A percentile compares a stretch with the other conserved stretches of the same genome.
phyloP scores from a whole-genome alignment of 2,797 vertebrate genomes.

The Cryptoblepharus egeriae region DNA sequence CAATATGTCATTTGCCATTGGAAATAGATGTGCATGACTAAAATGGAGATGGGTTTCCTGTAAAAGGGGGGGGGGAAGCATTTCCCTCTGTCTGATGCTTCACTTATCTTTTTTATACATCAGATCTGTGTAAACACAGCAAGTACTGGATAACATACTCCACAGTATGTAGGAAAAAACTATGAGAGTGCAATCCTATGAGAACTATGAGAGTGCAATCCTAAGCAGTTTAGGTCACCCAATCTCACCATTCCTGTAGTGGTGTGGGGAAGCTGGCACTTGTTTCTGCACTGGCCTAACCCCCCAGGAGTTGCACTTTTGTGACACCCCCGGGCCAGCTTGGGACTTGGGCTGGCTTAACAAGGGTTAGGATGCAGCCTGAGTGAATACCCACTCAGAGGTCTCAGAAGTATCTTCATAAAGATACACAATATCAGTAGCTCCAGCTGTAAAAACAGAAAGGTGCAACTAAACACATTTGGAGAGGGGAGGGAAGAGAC shows the following conservation, averaged over 20 bases:
- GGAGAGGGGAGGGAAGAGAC: constrained; percentile 14
- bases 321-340: no score
- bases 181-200: no score
- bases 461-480: constrained; percentile 18
- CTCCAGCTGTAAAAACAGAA: constrained; percentile 61
- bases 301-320: no score
- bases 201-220: no score
- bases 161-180: not conserved
- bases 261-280: no score
- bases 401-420: constrained; percentile 46
- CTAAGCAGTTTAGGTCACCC: no score
- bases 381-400: not conserved
- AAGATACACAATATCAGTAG: constrained; percentile 40
- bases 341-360: no score
- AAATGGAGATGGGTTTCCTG: not conserved
- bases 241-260: no score
- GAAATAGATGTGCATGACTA: not conserved
- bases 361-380: no score
- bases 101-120: not conserved
- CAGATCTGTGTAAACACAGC: constrained; percentile 10
- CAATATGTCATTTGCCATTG: not conserved
- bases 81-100: not conserved
- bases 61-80: not conserved
- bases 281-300: no score
- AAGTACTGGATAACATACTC: no score